Percentiles rank a stretch among this genome's conserved stretches.
phyloP scores from a whole-genome alignment of 2,113 vertebrate species.

The Tyto alba region DNA sequence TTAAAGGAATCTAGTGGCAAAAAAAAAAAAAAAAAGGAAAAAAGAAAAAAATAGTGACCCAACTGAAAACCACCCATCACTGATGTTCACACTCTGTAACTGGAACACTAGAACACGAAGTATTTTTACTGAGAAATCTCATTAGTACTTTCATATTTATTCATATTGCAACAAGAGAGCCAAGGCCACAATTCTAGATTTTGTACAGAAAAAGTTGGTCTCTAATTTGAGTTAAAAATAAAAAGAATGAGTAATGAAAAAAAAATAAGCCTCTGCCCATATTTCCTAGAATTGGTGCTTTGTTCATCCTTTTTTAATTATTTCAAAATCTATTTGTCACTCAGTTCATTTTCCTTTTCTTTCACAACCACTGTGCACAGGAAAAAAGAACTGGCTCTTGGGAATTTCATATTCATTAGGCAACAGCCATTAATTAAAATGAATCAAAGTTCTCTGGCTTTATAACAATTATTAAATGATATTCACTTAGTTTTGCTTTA shows the following conservation, averaged over 20 bases:
- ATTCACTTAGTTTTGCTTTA: background rate
- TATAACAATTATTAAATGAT: background rate
- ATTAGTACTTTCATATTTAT: background rate
- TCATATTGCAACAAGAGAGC: background rate
- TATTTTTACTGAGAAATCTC: background rate
- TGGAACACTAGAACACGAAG: background rate
- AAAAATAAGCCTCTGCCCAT: background rate
- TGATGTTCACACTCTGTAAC: conserved; percentile 14
- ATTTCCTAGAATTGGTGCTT: conserved; percentile 34
- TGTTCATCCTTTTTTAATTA: conserved; percentile 20
- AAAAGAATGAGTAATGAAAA: conserved; percentile 19
- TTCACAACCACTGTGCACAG: background rate
- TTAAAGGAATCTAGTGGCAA: background rate
- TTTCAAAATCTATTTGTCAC: background rate
- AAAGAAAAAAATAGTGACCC: background rate
- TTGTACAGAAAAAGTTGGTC: background rate
- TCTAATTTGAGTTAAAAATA: conserved; percentile 34
- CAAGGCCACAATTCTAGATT: background rate
- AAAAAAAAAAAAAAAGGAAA: background rate
- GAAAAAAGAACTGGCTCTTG: background rate
- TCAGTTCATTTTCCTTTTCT: background rate
- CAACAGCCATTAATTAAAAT: background rate
- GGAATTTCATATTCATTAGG: background rate
- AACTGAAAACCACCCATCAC: background rate
- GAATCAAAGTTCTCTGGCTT: background rate